Base-by-base conservation (phyloP, 2,113 vertebrate species). In the Saguinus midas region DNA sequence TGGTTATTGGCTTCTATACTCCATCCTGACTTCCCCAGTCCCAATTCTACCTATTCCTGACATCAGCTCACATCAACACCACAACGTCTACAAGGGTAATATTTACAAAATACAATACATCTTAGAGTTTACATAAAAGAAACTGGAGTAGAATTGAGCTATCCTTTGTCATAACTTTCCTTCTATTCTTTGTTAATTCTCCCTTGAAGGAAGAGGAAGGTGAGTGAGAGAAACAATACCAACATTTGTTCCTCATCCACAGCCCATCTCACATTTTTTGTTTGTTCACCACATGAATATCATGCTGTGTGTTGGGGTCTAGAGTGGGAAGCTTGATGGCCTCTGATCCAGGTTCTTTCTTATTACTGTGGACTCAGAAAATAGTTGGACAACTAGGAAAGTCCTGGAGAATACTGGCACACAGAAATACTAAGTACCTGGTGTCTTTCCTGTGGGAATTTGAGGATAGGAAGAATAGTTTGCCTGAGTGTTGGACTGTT, bases 381-480 rank as follows among this genome's bases (percentile, higher is more conserved):
- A 58, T 3, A 52, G 35, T 64, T 79, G 13, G 37, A 11, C 8
- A 91, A 68, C 14, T n/a, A 80, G 37, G 16, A 75, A 83, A 40
- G 16, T 82, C 73, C 29, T 66, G 11, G 25, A 45, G 32, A 83
- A 81, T 73, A 50, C 3, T 79, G 12, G 11, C 16, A 61, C 96
- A 87, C 50, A 82, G 3, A 80, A 93, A 43, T 73, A 94, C 50
- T 91, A 29, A 73, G n/a, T 35, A 35, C 37, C 17, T 94, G 72
- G 12, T 76, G 4, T 93, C 84, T 52, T 85, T 55, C 93, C 11
- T 55, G 8, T 6, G 95, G 64, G 35, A 25, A 50, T 95, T 73
- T 91, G 84, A 95, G 96, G 45, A 61, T 35, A 80, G 85, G 58
- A 94, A 9, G 12, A 97, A 94, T 78, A 84, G 82, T 96, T 94